These are phyloP conservation scores for Oryzaephilus surinamensis DNA, from an alignment of 1,140 invertebrate species.

Conservation along the genomic window DNA sequence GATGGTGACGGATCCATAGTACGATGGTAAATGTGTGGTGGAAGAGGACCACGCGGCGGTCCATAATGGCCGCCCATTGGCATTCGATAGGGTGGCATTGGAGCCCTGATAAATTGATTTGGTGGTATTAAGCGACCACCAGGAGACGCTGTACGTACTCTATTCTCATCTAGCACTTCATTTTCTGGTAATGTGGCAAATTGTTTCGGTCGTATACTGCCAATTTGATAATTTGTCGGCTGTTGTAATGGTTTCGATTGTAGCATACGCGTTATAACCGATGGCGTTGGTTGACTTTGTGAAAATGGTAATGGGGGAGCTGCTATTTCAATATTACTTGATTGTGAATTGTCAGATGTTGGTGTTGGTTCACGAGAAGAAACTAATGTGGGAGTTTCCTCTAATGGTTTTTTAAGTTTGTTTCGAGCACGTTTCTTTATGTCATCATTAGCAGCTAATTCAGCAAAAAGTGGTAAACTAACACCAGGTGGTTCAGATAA, in stretches of 20 bases:
- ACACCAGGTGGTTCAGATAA: constrained; percentile 28
- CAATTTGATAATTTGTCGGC: constrained; percentile 19
- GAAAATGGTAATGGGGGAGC: constrained; percentile 38
- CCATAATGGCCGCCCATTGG: no score
- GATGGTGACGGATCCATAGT: constrained; percentile 46
- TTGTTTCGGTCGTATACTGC: constrained; percentile 24
- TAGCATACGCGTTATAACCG: constrained; percentile 53
- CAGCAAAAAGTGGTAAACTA: constrained; percentile 23
- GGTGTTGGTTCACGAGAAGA: neutral
- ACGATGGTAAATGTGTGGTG: constrained; percentile 40
- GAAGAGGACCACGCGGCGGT: constrained; percentile 13
- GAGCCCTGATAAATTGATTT: constrained; percentile 1
- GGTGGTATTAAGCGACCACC: constrained; percentile 7
- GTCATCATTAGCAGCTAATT: constrained; percentile 23
- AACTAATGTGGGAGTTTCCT: constrained; percentile 28
- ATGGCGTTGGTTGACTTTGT: constrained; percentile 37
- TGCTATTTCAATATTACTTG: constrained; percentile 31
- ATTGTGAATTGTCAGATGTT: constrained; percentile 4
- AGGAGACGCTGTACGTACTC: constrained; percentile 5
- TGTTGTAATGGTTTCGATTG: constrained; percentile 40
- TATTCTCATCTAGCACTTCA: constrained; percentile 7
- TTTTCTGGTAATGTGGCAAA: constrained; percentile 26
- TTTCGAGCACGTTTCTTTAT: constrained; percentile 38
- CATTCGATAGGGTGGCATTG: constrained; percentile 8
- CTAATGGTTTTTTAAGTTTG: constrained; percentile 20